Conservation (phyloP, 2,113 vertebrate genomes). For the Daboia siamensis region DNA sequence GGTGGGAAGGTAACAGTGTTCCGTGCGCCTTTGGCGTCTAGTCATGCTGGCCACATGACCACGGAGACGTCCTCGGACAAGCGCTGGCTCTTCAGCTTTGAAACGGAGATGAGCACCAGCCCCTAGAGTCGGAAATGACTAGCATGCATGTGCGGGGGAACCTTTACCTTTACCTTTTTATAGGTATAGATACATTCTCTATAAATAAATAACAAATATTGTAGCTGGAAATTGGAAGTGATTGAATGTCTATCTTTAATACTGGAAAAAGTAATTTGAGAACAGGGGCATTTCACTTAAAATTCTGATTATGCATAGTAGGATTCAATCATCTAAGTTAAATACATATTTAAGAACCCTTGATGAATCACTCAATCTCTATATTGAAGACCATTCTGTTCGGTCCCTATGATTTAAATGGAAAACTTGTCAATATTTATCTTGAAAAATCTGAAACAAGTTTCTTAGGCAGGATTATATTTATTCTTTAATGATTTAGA, state of each 20-base stretch:
- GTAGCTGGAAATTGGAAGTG: not conserved
- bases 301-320: not conserved
- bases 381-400: not conserved
- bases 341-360: not conserved
- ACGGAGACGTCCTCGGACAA: too few relatives aligned
- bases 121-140: too few relatives aligned
- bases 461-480: not conserved
- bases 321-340: not conserved
- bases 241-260: not conserved
- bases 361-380: not conserved
- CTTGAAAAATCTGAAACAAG: not conserved
- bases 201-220: not conserved
- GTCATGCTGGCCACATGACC: too few relatives aligned
- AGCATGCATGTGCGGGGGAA: too few relatives aligned
- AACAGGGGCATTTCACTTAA: not conserved
- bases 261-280: not conserved
- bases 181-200: not conserved
- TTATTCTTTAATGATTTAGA: not conserved
- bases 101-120: too few relatives aligned
- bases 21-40: too few relatives aligned
- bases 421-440: not conserved
- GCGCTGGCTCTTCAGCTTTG: too few relatives aligned
- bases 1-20: too few relatives aligned
- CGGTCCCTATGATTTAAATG: not conserved
- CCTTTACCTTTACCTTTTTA: not conserved